Base-by-base conservation (phyloP, 1,140 invertebrate species). In the Drosophila repleta region DNA sequence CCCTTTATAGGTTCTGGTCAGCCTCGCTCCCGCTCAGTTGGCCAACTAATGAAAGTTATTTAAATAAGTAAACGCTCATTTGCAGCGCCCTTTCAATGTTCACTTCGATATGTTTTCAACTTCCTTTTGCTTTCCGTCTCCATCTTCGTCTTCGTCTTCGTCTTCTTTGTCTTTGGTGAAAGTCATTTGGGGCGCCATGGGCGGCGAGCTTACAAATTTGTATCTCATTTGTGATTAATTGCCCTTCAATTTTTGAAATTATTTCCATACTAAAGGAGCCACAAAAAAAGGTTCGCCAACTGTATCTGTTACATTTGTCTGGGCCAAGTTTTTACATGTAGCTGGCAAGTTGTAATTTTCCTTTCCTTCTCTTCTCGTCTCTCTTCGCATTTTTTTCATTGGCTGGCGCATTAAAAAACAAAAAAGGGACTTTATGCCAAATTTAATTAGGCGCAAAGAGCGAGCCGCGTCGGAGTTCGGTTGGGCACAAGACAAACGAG, bases 201-300 rank as follows among this genome's bases (percentile, higher is more conserved):
- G 83, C 83, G 78, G 74, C 45, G 49, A 53, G 49, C 61, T 65
- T 69, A 58, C 45, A 52, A 75, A 82, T 88, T 87, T 87, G 75
- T 88, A 87, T 88, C 84, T 88, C 72, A 84, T 88, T 87, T 83
- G 83, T 87, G 83, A 87, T 87, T 87, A 87, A 88, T 87, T 87
- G 83, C 79, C 76, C 65, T 83, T 88, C 83, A 87, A 87, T 83
- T 83, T 83, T 78, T 64, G 69, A 81, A 88, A 87, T 76, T 76
- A 79, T 88, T 74, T 85, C 58, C 46, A 79, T 45, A 20, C 51
- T 32, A 37, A 51, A 55, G 13, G 20, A 60, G n/a, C n/a, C 8
- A 21, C 17, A 4, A 32, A 67, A 55, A 73, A 66, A 70, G 45
- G 56, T 18, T 43, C 20, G n/a, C 55, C 66, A 49, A 62, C 67